phyloP scores from a whole-genome alignment of 1,140 invertebrate species.

The Asbolus verrucosus region DNA sequence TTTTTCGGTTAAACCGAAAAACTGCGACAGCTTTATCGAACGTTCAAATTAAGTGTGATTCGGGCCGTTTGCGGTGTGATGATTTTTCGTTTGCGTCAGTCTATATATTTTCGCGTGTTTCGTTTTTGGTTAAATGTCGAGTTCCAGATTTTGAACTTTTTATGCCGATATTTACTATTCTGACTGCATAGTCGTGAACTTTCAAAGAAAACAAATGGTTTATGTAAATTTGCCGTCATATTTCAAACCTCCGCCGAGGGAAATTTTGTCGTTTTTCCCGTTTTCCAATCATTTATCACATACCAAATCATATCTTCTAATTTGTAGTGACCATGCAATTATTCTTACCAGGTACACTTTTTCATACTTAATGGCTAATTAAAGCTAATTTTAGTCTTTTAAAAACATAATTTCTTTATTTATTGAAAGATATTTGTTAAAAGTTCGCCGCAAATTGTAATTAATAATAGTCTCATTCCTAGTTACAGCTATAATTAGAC shows the following conservation, averaged over 20 bases:
- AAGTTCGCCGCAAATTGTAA: too few species aligned
- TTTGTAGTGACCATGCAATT: too few species aligned
- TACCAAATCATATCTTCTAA: too few species aligned
- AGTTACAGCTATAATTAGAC: too few species aligned
- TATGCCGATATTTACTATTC: constrained; percentile 32
- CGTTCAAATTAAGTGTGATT: neutral
- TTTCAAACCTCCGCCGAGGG: constrained; percentile 27
- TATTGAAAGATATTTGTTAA: too few species aligned
- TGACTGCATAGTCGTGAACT: constrained; percentile 43
- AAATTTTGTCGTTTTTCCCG: constrained; percentile 14
- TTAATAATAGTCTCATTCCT: too few species aligned
- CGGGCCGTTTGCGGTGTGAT: neutral
- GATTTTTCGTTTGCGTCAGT: neutral
- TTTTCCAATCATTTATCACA: constrained; percentile 21
- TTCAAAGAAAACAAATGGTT: constrained; percentile 50
- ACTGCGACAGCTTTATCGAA: constrained; percentile 1
- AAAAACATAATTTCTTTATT: too few species aligned
- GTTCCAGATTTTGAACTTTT: constrained; percentile 12
- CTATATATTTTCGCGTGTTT: too few species aligned
- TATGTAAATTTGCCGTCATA: constrained; percentile 46
- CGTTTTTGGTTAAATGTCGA: neutral
- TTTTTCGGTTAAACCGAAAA: too few species aligned
- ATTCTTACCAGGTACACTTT: too few species aligned
- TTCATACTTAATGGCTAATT: too few species aligned
- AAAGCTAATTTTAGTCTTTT: too few species aligned